Percentiles rank a stretch among this genome's conserved stretches.
phyloP scores from a whole-genome alignment of 2,888 invertebrate species.

The Epistrophe eligans region DNA sequence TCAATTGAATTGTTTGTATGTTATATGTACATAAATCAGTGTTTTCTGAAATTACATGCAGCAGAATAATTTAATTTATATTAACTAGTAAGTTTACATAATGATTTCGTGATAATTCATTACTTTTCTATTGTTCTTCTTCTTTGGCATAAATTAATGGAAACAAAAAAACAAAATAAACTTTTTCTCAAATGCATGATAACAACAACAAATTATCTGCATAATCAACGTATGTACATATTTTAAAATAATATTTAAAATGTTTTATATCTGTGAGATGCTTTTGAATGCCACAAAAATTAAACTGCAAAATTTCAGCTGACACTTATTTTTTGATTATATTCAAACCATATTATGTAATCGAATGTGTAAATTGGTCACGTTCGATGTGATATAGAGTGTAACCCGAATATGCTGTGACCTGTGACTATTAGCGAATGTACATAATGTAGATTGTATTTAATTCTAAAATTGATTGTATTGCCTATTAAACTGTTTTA shows the following conservation, averaged over 20 bases:
- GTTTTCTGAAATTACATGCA: not conserved
- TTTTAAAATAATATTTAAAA: constrained; percentile 29
- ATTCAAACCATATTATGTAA: not conserved
- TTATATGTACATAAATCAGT: not conserved
- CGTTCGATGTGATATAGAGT: constrained; percentile 47
- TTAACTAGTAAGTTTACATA: not conserved
- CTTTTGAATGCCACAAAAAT: constrained; percentile 38
- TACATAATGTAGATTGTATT: no score
- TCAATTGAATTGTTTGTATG: constrained; percentile 3
- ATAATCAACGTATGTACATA: constrained; percentile 1
- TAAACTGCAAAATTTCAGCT: constrained; percentile 37
- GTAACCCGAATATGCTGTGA: not conserved
- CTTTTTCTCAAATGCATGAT: constrained; percentile 27
- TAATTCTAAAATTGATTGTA: not conserved
- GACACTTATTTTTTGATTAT: constrained; percentile 1
- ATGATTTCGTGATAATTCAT: constrained; percentile 42
- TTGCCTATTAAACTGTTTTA: not conserved
- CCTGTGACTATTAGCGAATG: not conserved
- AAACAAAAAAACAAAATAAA: constrained; percentile 33
- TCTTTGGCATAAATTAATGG: constrained; percentile 24
- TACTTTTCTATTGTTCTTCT: constrained; percentile 19
- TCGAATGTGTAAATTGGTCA: constrained; percentile 52
- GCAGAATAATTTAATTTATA: not conserved
- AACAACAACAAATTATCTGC: constrained; percentile 1
- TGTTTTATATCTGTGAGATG: constrained; percentile 13